Conservation (phyloP, 2,797 vertebrate species). For the Urocyon cinereoargenteus region DNA sequence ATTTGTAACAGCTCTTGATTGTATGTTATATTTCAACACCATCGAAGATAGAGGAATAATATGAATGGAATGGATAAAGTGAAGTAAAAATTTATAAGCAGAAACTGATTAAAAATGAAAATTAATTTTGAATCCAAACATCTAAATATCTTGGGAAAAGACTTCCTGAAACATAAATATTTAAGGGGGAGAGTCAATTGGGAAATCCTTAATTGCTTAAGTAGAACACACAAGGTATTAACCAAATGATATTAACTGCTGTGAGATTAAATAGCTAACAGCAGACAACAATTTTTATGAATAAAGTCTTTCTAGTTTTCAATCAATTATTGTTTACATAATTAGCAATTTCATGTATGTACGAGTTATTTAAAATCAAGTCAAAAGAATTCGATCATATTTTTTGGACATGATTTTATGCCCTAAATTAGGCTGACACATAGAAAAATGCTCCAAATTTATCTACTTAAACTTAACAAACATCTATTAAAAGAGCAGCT, state of each 20-base stretch:
- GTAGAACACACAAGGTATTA: not conserved
- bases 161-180: constrained; percentile 43
- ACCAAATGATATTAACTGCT: not conserved
- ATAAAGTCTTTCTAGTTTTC: not conserved
- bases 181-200: not conserved
- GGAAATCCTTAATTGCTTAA: constrained; percentile 17
- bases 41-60: not conserved
- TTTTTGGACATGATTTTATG: not conserved
- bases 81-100: constrained; percentile 22
- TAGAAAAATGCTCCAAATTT: not conserved
- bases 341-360: not conserved
- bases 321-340: constrained; percentile 15
- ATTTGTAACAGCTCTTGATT: constrained; percentile 21
- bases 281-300: not conserved
- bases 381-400: not conserved
- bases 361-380: constrained; percentile 39
- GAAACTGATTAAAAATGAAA: constrained; percentile 48
- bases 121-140: constrained; percentile 1
- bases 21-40: not conserved
- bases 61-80: not conserved
- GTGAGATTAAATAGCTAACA: not conserved
- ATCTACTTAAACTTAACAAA: constrained; percentile 39
- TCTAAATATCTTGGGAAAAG: not conserved
- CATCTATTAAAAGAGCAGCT: constrained; percentile 8
- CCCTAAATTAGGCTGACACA: not conserved